Percentiles rank a stretch among this genome's conserved stretches.
Evolutionary conservation across 2,797 vertebrate genomes (phyloP).

Genomic region (Catharus ustulatus): DNA sequence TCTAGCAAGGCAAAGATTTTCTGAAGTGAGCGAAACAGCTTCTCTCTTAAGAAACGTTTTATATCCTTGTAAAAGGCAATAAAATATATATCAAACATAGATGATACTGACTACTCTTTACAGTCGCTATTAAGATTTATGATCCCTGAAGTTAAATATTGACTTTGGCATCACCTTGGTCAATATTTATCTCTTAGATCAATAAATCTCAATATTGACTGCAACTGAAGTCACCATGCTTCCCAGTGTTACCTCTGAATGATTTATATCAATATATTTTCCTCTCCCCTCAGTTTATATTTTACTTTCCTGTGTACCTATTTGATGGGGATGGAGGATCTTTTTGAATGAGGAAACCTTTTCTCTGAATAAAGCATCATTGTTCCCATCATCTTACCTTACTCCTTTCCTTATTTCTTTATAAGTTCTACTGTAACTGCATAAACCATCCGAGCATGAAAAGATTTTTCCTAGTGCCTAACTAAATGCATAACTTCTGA

Average conservation of each 20-base stretch:
- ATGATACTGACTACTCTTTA: conserved; percentile 53
- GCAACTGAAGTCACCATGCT: conserved; percentile 17
- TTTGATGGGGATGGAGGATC: not conserved
- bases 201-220: conserved; percentile 58
- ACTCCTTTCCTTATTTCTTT: not conserved
- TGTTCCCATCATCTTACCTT: not conserved
- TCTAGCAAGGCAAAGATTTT: not conserved
- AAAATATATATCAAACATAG: conserved; percentile 46
- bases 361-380: not conserved
- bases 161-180: conserved; percentile 57
- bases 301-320: conserved; percentile 12
- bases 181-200: conserved; percentile 62
- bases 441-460: not conserved
- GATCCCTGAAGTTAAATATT: conserved; percentile 60
- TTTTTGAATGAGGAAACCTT: not conserved
- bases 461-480: not conserved
- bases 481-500: conserved; percentile 19
- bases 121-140: conserved; percentile 63
- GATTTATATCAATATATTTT: conserved; percentile 28
- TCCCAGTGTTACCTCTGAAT: conserved; percentile 24
- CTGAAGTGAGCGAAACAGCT: not conserved
- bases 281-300: not conserved
- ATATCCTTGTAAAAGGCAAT: conserved; percentile 42
- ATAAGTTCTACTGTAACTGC: not conserved
- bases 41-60: conserved; percentile 42